Percentiles rank a stretch among this genome's conserved stretches.
phyloP scores from a whole-genome alignment of 2,113 vertebrate genomes.

The Thryonomys swinderianus region DNA sequence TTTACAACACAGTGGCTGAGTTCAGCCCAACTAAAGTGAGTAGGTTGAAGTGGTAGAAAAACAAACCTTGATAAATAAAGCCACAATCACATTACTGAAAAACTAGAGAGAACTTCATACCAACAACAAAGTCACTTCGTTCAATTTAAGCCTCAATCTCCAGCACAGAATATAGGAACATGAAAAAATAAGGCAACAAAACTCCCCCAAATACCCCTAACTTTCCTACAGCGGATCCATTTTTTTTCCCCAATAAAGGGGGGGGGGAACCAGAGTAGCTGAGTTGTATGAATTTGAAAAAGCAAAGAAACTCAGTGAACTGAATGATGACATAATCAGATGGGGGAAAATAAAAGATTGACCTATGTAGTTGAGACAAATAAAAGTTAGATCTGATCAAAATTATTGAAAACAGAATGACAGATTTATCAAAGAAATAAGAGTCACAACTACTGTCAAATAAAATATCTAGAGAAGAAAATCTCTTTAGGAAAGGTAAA shows the following conservation, averaged over 20 bases:
- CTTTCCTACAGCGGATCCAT: background rate
- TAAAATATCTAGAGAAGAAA: too few relatives aligned
- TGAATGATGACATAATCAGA: background rate
- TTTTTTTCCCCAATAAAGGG: too few relatives aligned
- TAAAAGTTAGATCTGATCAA: too few relatives aligned
- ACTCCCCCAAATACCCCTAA: background rate
- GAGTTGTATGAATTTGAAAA: background rate
- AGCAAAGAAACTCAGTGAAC: background rate
- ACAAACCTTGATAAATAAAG: background rate
- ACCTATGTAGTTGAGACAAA: background rate
- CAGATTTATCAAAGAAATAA: too few relatives aligned
- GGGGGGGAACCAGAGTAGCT: background rate
- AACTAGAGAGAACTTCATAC: background rate
- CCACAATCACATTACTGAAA: background rate
- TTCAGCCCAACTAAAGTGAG: background rate
- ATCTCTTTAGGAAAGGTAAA: too few relatives aligned
- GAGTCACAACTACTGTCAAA: too few relatives aligned
- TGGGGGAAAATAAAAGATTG: background rate
- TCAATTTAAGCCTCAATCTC: background rate
- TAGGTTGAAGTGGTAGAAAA: background rate
- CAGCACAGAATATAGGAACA: background rate
- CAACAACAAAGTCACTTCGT: background rate
- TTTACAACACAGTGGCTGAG: background rate
- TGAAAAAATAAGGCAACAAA: background rate
- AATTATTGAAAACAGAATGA: too few relatives aligned